A percentile compares a stretch with the other conserved stretches of the same genome.
Conservation (phyloP, 2,888 invertebrate genomes). For the Tiliacea citrago region DNA sequence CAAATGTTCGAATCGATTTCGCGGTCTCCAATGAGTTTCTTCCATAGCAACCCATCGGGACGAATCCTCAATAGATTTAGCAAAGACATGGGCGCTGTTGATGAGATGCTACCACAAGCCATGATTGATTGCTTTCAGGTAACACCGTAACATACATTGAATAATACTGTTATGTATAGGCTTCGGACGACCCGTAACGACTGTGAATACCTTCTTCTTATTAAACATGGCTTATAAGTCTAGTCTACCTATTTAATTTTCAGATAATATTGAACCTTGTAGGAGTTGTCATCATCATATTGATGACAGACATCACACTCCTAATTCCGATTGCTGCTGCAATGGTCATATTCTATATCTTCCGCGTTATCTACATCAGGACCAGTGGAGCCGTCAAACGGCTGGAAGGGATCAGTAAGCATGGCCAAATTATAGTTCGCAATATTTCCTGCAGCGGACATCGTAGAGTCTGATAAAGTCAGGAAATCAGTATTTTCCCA, state of each 20-base stretch:
- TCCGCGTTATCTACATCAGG: constrained; percentile 92
- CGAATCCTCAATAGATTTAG: constrained; percentile 95
- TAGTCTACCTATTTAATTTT: constrained; percentile 42
- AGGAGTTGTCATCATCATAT: constrained; percentile 94
- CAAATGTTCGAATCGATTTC: constrained; percentile 92
- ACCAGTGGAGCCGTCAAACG: constrained; percentile 93
- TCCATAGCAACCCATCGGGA: constrained; percentile 95
- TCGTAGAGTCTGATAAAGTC: background rate
- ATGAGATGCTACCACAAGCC: constrained; percentile 94
- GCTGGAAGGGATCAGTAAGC: constrained; percentile 92
- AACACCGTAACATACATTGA: constrained; percentile 12
- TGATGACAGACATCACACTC: constrained; percentile 89
- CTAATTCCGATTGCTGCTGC: constrained; percentile 90
- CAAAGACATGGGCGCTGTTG: constrained; percentile 96
- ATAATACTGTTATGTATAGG: background rate
- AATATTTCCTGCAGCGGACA: background rate
- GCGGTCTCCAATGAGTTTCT: constrained; percentile 92
- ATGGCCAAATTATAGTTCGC: background rate
- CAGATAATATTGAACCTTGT: constrained; percentile 94
- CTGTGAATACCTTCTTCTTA: background rate
- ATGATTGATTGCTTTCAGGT: constrained; percentile 93
- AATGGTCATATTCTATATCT: constrained; percentile 90
- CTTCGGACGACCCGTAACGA: too few relatives aligned
- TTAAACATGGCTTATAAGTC: background rate
- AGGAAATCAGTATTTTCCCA: background rate